Conservation (phyloP, 2,888 invertebrate genomes). For the Brachylomia viminalis region DNA sequence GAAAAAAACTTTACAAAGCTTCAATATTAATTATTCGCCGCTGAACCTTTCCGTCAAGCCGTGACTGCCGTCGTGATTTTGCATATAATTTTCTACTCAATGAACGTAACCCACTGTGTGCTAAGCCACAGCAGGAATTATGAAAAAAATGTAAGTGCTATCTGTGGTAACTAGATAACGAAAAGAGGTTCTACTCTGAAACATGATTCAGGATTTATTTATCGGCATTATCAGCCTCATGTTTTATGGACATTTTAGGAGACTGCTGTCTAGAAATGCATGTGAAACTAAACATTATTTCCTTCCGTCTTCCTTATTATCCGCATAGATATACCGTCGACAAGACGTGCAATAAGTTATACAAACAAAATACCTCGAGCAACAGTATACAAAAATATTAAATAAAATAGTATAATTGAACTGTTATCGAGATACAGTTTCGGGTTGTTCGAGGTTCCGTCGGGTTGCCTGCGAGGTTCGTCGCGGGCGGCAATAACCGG, state of each 20-base stretch:
- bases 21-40: conserved; percentile 84
- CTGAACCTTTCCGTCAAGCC: conserved; percentile 78
- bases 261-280: conserved; percentile 9
- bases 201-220: not conserved
- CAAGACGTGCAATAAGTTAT: conserved; percentile 4
- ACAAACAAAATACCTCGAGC: not conserved
- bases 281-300: conserved; percentile 5
- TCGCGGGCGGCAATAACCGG: conserved; percentile 74
- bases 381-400: conserved; percentile 1
- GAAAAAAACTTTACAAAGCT: conserved; percentile 77
- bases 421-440: conserved; percentile 43
- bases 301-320: not conserved
- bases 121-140: conserved; percentile 51
- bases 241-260: not conserved
- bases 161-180: conserved; percentile 47
- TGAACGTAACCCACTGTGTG: conserved; percentile 77
- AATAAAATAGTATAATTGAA: conserved; percentile 38
- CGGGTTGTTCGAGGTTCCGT: conserved; percentile 31
- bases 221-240: not conserved
- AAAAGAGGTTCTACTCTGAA: not conserved
- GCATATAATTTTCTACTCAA: conserved; percentile 89
- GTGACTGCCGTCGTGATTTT: conserved; percentile 86
- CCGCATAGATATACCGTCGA: conserved; percentile 1
- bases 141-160: conserved; percentile 48
- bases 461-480: conserved; percentile 58